Conservation (phyloP, 2,797 vertebrate species). For the Acomys russatus region DNA sequence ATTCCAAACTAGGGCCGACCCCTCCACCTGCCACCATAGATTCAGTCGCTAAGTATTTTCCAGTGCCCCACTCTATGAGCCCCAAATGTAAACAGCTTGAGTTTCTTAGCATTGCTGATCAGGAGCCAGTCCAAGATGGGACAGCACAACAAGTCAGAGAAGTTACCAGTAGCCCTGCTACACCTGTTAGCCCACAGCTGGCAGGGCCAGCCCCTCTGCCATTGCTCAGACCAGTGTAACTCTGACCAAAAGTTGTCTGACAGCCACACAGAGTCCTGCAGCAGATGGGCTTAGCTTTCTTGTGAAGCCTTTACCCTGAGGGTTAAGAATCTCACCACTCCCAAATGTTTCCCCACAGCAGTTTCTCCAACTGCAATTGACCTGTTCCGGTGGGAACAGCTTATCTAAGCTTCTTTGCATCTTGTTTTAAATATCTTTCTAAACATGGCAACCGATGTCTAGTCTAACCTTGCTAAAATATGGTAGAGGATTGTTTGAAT, state of each 20-base stretch:
- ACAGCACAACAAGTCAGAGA: background rate
- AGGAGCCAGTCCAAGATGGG: background rate
- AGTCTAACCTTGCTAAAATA: background rate
- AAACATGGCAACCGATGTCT: background rate
- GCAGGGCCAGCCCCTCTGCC: background rate
- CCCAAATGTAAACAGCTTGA: background rate
- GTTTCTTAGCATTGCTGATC: constrained; percentile 2
- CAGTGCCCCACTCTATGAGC: background rate
- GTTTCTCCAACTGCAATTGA: background rate
- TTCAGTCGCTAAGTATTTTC: background rate
- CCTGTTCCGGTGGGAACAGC: background rate
- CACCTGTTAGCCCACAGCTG: too few species aligned
- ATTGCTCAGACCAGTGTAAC: background rate
- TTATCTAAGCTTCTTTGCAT: background rate
- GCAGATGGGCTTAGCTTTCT: background rate
- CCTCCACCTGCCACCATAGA: background rate
- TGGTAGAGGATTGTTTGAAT: background rate
- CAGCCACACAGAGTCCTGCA: background rate
- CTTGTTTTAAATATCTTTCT: background rate
- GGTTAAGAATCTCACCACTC: background rate
- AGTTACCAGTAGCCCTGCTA: background rate
- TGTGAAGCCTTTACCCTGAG: background rate
- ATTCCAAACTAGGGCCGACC: background rate
- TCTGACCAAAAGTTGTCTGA: background rate
- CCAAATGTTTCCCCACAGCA: background rate